Percentiles rank a stretch among this genome's conserved stretches.
Conservation (phyloP, 1,140 invertebrate species). For the Diploscapter pachys region DNA sequence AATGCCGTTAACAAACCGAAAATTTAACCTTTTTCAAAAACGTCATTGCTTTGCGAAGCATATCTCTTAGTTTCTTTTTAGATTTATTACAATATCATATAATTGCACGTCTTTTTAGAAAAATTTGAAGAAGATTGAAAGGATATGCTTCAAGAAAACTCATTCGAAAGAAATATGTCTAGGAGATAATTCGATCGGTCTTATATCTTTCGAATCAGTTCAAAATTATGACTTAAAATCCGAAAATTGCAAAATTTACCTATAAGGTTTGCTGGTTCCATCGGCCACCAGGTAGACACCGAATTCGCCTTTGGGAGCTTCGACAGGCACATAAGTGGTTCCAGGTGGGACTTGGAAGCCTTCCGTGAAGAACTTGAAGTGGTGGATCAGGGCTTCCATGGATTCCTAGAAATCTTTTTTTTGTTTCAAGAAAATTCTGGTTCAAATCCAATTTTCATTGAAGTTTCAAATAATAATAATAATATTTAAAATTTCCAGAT, state of each 20-base stretch:
- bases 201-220: neutral
- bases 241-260: conserved; percentile 14
- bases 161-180: conserved; percentile 60
- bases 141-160: conserved; percentile 48
- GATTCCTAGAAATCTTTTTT: conserved; percentile 70
- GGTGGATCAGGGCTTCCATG: conserved; percentile 97
- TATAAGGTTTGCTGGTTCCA: conserved; percentile 86
- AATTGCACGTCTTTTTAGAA: too few species aligned
- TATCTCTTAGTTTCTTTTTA: too few species aligned
- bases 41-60: neutral
- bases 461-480: too few species aligned
- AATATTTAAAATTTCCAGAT: too few species aligned
- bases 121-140: too few species aligned
- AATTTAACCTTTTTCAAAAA: too few species aligned
- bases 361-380: conserved; percentile 96
- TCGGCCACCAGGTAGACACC: conserved; percentile 93
- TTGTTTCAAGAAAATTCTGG: neutral
- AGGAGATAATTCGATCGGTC: conserved; percentile 76
- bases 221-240: neutral
- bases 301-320: conserved; percentile 94
- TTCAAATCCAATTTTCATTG: too few species aligned
- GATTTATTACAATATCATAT: too few species aligned
- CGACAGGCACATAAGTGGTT: conserved; percentile 86
- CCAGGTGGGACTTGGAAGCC: conserved; percentile 91
- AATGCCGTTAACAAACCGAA: too few species aligned